Conservation (phyloP, 1,140 invertebrate species). For the Gryon sp. region DNA sequence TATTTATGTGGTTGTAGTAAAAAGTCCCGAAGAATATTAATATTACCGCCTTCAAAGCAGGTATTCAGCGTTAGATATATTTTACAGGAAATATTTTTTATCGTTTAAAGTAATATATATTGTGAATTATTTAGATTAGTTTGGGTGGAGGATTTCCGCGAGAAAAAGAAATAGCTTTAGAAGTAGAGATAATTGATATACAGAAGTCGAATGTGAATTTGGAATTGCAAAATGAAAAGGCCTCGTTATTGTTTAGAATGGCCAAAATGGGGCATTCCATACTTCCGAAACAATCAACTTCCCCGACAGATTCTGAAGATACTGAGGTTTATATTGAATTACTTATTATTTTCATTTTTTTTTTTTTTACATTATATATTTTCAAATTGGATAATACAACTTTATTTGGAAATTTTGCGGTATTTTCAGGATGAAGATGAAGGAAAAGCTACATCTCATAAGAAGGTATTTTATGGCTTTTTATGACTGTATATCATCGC, state of each 20-base stretch:
- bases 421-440: conserved; percentile 67
- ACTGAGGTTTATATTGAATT: no score
- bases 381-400: no score
- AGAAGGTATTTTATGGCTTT: conserved; percentile 46
- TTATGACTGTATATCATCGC: no score
- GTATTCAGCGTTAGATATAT: conserved; percentile 47
- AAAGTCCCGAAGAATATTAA: conserved; percentile 66
- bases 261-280: conserved; percentile 76
- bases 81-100: not conserved
- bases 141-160: conserved; percentile 74
- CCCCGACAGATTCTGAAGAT: conserved; percentile 73
- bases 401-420: no score
- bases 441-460: conserved; percentile 49
- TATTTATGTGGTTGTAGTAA: conserved; percentile 63
- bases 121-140: conserved; percentile 69
- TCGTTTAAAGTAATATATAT: no score
- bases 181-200: conserved; percentile 71
- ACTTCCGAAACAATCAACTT: conserved; percentile 68
- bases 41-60: conserved; percentile 73
- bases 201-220: conserved; percentile 5
- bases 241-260: conserved; percentile 72
- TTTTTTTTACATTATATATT: conserved; percentile 1
- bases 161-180: conserved; percentile 70
- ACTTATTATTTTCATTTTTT: conserved; percentile 17
- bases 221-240: conserved; percentile 63